A percentile compares a stretch with the other conserved stretches of the same genome.
phyloP scores from a whole-genome alignment of 2,888 invertebrate species.

The Phaonia tiefii region DNA sequence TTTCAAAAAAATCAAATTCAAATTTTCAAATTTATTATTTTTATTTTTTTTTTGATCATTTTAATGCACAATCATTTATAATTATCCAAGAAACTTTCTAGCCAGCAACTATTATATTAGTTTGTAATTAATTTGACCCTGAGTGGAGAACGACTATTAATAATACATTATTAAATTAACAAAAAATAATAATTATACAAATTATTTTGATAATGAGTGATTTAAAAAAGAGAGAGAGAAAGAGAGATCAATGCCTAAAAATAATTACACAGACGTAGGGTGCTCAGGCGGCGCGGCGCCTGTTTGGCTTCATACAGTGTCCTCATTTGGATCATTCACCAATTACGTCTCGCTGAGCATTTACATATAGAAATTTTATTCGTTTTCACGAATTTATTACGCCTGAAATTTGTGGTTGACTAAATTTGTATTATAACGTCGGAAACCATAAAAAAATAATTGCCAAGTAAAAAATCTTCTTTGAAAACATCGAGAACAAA shows the following conservation, averaged over 20 bases:
- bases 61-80: no score
- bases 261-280: no score
- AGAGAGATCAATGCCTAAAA: background rate
- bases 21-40: no score
- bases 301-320: no score
- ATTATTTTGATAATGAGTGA: background rate
- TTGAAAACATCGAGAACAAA: background rate
- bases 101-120: background rate
- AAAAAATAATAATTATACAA: background rate
- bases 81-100: background rate
- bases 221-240: background rate
- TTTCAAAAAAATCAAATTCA: no score
- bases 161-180: background rate
- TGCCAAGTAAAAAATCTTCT: no score
- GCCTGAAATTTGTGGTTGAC: background rate
- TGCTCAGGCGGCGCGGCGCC: no score
- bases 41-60: no score
- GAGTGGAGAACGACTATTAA: background rate
- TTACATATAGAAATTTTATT: constrained; percentile 10
- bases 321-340: no score
- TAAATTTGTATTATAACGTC: background rate
- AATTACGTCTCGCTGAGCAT: no score
- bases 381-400: constrained; percentile 18
- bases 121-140: background rate
- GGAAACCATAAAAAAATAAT: constrained; percentile 3